phyloP scores from a whole-genome alignment of 1,140 invertebrate genomes.

The Drosophila mayri region DNA sequence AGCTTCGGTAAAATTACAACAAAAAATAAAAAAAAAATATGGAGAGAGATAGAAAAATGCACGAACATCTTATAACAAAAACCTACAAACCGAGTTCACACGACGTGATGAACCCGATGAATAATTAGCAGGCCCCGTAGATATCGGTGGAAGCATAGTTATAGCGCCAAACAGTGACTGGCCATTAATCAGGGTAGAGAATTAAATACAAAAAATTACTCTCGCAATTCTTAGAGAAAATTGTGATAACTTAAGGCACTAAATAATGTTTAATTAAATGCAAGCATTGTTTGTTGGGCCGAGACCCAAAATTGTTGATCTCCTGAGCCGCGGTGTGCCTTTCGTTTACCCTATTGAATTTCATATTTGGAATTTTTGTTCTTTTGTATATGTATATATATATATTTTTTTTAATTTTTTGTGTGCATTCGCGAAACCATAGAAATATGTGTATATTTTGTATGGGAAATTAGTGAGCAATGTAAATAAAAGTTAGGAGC shows the following conservation, averaged over 20 bases:
- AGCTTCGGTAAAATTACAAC: constrained; percentile 42
- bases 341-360: constrained; percentile 63
- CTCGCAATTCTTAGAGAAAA: not conserved
- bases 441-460: constrained; percentile 54
- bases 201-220: constrained; percentile 11
- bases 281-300: not conserved
- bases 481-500: constrained; percentile 81
- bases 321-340: constrained; percentile 38
- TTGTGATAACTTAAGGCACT: not conserved
- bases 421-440: constrained; percentile 53
- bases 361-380: constrained; percentile 65
- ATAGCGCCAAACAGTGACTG: constrained; percentile 46
- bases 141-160: constrained; percentile 25
- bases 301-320: constrained; percentile 8
- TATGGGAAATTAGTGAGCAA: constrained; percentile 73
- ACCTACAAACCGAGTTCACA: constrained; percentile 83
- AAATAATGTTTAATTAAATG: not conserved
- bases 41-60: not conserved
- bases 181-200: constrained; percentile 28
- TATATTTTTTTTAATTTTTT: not conserved
- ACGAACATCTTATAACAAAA: constrained; percentile 68
- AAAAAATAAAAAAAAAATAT: not conserved
- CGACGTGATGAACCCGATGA: constrained; percentile 64
- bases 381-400: not conserved
- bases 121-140: constrained; percentile 65